phyloP scores from a whole-genome alignment of 2,113 vertebrate species.

The Oreotragus oreotragus region DNA sequence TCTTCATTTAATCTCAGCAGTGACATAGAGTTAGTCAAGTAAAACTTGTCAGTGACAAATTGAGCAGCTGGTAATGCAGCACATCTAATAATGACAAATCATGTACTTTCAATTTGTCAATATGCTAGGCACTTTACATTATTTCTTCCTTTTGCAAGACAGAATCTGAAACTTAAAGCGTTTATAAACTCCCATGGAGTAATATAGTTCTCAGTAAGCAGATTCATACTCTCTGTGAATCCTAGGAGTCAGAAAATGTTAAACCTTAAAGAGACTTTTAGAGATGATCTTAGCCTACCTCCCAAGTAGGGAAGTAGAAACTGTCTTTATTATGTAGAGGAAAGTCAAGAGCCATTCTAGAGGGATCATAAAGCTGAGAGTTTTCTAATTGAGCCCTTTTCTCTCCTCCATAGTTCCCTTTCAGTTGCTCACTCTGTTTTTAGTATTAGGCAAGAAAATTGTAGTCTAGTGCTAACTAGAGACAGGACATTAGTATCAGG shows the following conservation, averaged over 20 bases:
- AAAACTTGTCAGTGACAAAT: not conserved
- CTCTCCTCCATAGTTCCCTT: not conserved
- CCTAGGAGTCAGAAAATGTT: not conserved
- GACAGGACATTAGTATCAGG: not conserved
- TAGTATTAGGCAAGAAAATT: not conserved
- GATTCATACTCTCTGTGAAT: not conserved
- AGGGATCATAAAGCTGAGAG: not conserved
- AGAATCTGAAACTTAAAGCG: not conserved
- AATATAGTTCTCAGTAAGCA: not conserved
- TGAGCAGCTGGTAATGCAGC: not conserved
- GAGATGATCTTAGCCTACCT: not conserved
- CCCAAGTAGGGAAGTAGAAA: not conserved
- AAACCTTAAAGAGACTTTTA: not conserved
- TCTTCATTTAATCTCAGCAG: not conserved
- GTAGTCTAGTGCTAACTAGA: not conserved
- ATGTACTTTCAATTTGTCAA: not conserved
- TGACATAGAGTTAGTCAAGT: not conserved
- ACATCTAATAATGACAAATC: not conserved
- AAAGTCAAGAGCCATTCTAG: not conserved
- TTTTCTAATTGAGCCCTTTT: not conserved
- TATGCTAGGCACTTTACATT: not conserved
- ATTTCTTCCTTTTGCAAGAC: not conserved
- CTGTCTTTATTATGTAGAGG: not conserved
- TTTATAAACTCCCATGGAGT: not conserved
- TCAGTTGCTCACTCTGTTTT: not conserved